phyloP scores from a whole-genome alignment of 2,113 vertebrate species.

The Chaetodon auriga region DNA sequence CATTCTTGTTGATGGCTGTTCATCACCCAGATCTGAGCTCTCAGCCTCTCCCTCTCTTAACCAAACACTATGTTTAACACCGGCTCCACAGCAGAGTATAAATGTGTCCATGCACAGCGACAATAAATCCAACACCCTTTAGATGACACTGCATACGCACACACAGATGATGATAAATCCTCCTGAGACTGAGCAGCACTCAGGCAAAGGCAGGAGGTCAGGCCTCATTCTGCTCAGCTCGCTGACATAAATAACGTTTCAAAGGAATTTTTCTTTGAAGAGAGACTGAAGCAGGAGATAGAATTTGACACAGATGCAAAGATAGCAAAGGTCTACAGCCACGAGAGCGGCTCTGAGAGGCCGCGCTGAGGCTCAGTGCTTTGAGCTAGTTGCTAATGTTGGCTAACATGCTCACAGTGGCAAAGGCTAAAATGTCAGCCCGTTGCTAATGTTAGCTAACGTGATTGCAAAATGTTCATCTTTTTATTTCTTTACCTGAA shows the following conservation, averaged over 20 bases:
- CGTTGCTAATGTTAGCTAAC: too few relatives aligned
- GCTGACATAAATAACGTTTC: slow-evolving; percentile 11
- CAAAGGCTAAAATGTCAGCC: too few relatives aligned
- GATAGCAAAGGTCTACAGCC: too few relatives aligned
- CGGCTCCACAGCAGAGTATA: slow-evolving; percentile 13
- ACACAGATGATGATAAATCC: slow-evolving; percentile 24
- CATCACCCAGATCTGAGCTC: background rate
- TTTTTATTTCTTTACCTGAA: too few relatives aligned
- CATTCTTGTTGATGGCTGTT: background rate
- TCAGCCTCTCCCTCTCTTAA: slow-evolving; percentile 14
- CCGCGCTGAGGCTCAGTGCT: too few relatives aligned
- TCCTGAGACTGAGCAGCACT: background rate
- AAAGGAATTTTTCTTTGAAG: background rate
- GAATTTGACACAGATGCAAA: too few relatives aligned
- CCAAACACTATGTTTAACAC: slow-evolving; percentile 9
- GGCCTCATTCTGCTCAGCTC: slow-evolving; percentile 8
- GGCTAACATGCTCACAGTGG: too few relatives aligned
- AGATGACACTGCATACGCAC: background rate
- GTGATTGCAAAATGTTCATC: too few relatives aligned
- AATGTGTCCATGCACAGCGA: background rate
- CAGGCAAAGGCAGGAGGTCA: slow-evolving; percentile 11
- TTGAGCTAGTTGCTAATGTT: too few relatives aligned
- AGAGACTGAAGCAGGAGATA: background rate
- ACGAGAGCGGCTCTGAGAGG: too few relatives aligned
- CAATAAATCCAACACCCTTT: background rate